Evolutionary conservation across 37 sponge, comb jelly and placozoan genomes (phyloP).

Genomic region (Theonella swinhoei): DNA sequence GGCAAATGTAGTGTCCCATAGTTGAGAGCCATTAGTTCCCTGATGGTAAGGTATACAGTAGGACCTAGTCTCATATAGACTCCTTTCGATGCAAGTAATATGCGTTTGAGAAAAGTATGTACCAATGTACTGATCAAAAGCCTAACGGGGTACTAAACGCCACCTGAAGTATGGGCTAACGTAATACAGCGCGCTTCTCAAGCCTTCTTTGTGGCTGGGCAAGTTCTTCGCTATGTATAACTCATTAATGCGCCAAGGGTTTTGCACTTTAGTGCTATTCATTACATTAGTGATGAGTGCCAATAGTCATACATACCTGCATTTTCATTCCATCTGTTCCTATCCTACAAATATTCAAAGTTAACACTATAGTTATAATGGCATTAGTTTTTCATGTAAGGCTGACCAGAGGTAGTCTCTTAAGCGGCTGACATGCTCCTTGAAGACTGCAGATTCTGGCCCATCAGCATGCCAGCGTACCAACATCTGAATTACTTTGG

Average conservation of each 20-base stretch:
- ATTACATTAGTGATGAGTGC: no score
- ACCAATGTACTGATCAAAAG: no score
- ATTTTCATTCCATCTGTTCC: constrained; percentile 91
- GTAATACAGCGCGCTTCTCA: no score
- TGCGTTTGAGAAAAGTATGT: no score
- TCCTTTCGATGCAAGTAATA: no score
- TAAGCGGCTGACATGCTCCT: constrained; percentile 73
- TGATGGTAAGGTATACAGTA: constrained; percentile 2
- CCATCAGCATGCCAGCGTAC: constrained; percentile 86
- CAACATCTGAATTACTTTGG: constrained; percentile 91
- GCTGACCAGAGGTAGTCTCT: constrained; percentile 87
- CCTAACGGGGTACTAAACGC: no score
- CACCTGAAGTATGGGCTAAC: no score
- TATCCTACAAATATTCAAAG: constrained; percentile 53
- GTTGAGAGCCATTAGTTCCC: constrained; percentile 93
- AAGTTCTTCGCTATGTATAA: no score
- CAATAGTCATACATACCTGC: constrained; percentile 81
- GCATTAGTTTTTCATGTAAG: background rate
- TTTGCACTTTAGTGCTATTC: background rate
- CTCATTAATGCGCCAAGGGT: background rate
- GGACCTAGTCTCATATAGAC: no score
- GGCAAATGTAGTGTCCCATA: constrained; percentile 90
- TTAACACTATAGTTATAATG: background rate
- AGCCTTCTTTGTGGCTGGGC: no score
- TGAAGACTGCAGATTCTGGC: constrained; percentile 70